Evolutionary conservation across 2,797 vertebrate genomes (phyloP).

Genomic region (Acestrorhynchus altus): DNA sequence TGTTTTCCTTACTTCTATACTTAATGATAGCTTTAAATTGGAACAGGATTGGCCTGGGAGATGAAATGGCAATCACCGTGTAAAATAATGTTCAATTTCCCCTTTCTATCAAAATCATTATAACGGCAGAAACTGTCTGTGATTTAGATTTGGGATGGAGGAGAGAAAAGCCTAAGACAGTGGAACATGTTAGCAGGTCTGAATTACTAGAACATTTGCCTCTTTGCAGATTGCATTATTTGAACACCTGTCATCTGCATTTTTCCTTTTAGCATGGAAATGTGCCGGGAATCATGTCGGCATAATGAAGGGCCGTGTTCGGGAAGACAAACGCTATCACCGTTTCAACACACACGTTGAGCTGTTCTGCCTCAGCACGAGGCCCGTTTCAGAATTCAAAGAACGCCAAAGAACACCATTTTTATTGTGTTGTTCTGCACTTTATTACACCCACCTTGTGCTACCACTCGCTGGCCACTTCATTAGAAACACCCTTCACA

Average conservation of each 20-base stretch:
- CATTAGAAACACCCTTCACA: too few species aligned
- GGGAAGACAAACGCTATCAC: not conserved
- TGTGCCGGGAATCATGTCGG: not conserved
- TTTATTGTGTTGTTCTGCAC: too few species aligned
- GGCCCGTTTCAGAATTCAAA: not conserved
- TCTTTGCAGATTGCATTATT: constrained; percentile 45
- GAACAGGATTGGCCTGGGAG: constrained; percentile 34
- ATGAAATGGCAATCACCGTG: constrained; percentile 47
- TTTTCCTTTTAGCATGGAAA: constrained; percentile 38
- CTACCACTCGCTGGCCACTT: too few species aligned
- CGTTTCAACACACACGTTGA: not conserved
- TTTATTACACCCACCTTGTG: too few species aligned
- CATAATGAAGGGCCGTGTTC: not conserved
- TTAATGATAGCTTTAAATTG: constrained; percentile 52
- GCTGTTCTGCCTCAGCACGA: not conserved
- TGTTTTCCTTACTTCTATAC: constrained; percentile 28
- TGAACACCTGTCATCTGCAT: constrained; percentile 45
- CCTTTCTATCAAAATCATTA: constrained; percentile 52
- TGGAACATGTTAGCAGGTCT: constrained; percentile 8
- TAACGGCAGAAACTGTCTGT: constrained; percentile 41
- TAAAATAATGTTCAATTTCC: constrained; percentile 49
- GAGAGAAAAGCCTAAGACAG: constrained; percentile 21
- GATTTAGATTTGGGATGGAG: constrained; percentile 44
- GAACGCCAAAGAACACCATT: not conserved
- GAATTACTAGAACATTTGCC: constrained; percentile 40